Percentiles rank a stretch among this genome's conserved stretches.
Evolutionary conservation across 53 echinoderm and acorn worm genomes (phyloP).

Genomic region (Stichopus horrens): DNA sequence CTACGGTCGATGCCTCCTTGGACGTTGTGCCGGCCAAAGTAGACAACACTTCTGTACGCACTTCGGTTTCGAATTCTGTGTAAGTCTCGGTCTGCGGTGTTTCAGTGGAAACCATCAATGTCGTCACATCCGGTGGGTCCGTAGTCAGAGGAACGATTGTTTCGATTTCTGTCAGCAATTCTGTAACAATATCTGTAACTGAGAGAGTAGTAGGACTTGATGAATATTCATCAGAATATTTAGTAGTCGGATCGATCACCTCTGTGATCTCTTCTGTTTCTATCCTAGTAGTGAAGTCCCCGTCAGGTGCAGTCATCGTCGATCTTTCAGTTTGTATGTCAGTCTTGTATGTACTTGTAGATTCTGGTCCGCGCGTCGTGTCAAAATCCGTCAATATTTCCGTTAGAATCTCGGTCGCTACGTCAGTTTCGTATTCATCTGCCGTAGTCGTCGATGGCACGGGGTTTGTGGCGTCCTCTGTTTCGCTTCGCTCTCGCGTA

Average conservation of each 20-base stretch:
- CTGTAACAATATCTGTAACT: constrained; percentile 31
- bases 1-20: not conserved
- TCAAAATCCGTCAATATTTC: not conserved
- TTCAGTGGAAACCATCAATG: not conserved
- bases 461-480: not conserved
- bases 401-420: not conserved
- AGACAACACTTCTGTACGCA: not conserved
- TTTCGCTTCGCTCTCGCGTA: not conserved
- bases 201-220: not conserved
- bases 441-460: not conserved
- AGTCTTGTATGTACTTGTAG: not conserved
- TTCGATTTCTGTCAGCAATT: constrained; percentile 21
- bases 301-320: not conserved
- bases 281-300: not conserved
- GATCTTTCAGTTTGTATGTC: not conserved
- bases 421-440: not conserved
- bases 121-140: constrained; percentile 5
- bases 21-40: constrained; percentile 2
- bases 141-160: not conserved
- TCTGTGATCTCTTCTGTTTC: not conserved
- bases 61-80: constrained; percentile 24
- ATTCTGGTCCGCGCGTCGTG: not conserved
- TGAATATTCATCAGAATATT: constrained; percentile 30
- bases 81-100: not conserved
- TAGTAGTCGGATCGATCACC: not conserved